Percentiles rank a stretch among this genome's conserved stretches.
Evolutionary conservation across 2,113 vertebrate species (phyloP).

Genomic region (Marmota flaviventris): DNA sequence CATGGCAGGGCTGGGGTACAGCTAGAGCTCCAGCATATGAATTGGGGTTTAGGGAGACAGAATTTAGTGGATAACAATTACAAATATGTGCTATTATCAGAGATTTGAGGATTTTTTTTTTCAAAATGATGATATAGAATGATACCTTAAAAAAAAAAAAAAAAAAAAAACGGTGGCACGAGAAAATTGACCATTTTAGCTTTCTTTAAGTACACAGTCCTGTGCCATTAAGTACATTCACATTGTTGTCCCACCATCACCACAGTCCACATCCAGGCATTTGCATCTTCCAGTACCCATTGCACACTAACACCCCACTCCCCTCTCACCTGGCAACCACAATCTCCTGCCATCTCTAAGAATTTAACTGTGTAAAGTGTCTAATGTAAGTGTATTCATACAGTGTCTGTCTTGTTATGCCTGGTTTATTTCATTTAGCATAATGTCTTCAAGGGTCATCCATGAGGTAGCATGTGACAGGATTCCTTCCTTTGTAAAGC

Average conservation of each 20-base stretch:
- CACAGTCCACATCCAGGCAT: not conserved
- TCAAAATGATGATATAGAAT: not conserved
- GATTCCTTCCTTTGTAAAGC: not conserved
- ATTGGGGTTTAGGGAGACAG: not conserved
- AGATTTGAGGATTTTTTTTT: not conserved
- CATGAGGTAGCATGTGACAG: not conserved
- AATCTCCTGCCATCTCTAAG: not conserved
- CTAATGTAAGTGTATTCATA: not conserved
- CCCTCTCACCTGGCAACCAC: not conserved
- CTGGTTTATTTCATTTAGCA: not conserved
- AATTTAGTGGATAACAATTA: not conserved
- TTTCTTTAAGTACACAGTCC: not conserved
- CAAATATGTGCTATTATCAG: not conserved
- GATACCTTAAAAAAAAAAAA: not conserved
- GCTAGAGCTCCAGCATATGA: not conserved
- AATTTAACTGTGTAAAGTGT: not conserved
- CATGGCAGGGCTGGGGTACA: fast-evolving
- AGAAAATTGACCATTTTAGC: not conserved
- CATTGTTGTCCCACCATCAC: not conserved
- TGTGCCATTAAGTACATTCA: not conserved
- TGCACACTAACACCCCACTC: not conserved
- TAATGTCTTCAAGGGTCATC: not conserved
- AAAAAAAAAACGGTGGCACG: not conserved
- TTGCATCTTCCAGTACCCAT: not conserved
- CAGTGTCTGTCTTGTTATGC: not conserved